Percentiles rank a stretch among this genome's conserved stretches.
These are phyloP conservation scores for Parnassius apollo DNA, from an alignment of 2,888 invertebrate genomes.

Conservation along the genomic window DNA sequence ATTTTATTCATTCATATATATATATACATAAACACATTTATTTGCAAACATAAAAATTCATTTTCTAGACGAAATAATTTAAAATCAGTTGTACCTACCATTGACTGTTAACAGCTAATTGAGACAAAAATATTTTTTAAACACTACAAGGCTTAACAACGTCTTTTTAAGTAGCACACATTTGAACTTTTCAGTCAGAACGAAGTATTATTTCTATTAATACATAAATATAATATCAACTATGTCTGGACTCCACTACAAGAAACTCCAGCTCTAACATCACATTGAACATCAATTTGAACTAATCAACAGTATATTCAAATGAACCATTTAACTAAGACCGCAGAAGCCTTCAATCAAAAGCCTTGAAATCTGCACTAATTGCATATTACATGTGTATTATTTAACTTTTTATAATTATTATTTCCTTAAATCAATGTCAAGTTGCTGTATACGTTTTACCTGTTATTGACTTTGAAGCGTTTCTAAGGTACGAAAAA, in stretches of 20 bases:
- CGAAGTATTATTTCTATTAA: constrained; percentile 34
- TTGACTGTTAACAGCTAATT: constrained; percentile 5
- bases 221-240: constrained; percentile 34
- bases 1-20: constrained; percentile 17
- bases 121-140: not conserved
- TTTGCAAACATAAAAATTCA: constrained; percentile 13
- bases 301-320: constrained; percentile 35
- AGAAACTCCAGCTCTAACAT: constrained; percentile 29
- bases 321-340: not conserved
- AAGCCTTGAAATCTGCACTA: not conserved
- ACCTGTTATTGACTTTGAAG: no score
- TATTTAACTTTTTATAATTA: not conserved
- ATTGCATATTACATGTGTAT: not conserved
- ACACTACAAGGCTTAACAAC: constrained; percentile 33
- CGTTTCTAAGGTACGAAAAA: no score
- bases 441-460: no score
- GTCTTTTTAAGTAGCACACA: constrained; percentile 44
- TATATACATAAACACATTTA: constrained; percentile 12
- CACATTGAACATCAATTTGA: constrained; percentile 40
- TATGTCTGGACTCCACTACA: not conserved
- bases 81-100: constrained; percentile 9
- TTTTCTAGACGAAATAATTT: constrained; percentile 5
- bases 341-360: not conserved
- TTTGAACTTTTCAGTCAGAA: constrained; percentile 62
- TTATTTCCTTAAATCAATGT: no score